Evolutionary conservation across 2,888 invertebrate genomes (phyloP).

Genomic region (Andrena trimmerana): DNA sequence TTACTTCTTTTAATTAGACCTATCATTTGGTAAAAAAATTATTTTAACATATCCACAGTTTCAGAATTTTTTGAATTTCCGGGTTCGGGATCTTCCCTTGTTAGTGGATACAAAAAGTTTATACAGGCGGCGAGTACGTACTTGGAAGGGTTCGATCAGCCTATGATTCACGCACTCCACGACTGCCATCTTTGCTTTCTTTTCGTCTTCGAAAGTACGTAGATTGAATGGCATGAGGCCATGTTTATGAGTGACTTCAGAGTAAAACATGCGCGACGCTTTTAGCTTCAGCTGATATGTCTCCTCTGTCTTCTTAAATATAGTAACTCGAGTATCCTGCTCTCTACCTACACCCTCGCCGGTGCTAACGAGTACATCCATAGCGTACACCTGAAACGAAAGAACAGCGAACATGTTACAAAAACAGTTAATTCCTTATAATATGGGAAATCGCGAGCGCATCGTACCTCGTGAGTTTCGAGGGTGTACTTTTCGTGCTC

Average conservation of each 20-base stretch:
- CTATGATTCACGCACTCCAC: constrained; percentile 99
- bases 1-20: no score
- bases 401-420: background rate
- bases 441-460: background rate
- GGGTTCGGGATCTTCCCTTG: no score
- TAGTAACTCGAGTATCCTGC: constrained; percentile 97
- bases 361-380: constrained; percentile 98
- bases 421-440: background rate
- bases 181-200: constrained; percentile 98
- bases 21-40: no score
- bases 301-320: constrained; percentile 99
- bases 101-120: background rate
- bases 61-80: no score
- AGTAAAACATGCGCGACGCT: constrained; percentile 96
- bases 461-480: constrained; percentile 94
- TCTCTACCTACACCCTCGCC: constrained; percentile 98
- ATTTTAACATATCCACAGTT: no score
- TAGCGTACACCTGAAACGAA: constrained; percentile 90
- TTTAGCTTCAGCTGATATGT: constrained; percentile 98
- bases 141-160: constrained; percentile 99
- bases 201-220: constrained; percentile 97
- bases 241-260: constrained; percentile 95
- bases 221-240: constrained; percentile 99
- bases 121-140: constrained; percentile 85
- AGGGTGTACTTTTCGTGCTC: constrained; percentile 98